phyloP scores from a whole-genome alignment of 1,140 invertebrate species.

The Trichoplusia ni region DNA sequence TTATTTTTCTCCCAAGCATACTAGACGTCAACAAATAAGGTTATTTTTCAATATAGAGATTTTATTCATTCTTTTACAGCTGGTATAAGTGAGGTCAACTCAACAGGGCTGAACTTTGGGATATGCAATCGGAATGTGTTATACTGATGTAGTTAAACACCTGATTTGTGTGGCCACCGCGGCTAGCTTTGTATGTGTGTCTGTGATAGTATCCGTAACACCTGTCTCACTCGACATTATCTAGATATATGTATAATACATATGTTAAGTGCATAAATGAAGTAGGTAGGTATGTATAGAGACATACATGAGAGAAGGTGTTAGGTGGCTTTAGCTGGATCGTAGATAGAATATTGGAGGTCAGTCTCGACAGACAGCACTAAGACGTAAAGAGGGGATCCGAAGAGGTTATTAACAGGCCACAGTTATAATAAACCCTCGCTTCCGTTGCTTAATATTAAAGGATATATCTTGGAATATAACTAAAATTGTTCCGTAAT shows the following conservation, averaged over 20 bases:
- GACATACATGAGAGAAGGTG: neutral
- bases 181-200: too few species aligned
- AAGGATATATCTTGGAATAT: slow-evolving; percentile 9
- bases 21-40: slow-evolving; percentile 78
- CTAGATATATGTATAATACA: too few species aligned
- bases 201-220: too few species aligned
- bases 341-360: slow-evolving; percentile 16
- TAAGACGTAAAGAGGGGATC: slow-evolving; percentile 22
- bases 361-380: slow-evolving; percentile 11
- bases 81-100: slow-evolving; percentile 35
- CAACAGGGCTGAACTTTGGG: slow-evolving; percentile 42
- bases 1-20: slow-evolving; percentile 72
- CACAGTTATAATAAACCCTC: slow-evolving; percentile 9
- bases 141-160: too few species aligned
- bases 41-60: slow-evolving; percentile 72
- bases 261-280: too few species aligned
- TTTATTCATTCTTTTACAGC: slow-evolving; percentile 57
- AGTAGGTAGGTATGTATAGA: neutral
- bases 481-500: neutral
- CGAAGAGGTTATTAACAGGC: slow-evolving; percentile 8
- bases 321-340: slow-evolving; percentile 4
- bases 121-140: neutral
- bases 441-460: neutral
- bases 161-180: too few species aligned
- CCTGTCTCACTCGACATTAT: too few species aligned